These are phyloP conservation scores for Epinotia nisella DNA, from an alignment of 2,888 invertebrate genomes.

Conservation along the genomic window DNA sequence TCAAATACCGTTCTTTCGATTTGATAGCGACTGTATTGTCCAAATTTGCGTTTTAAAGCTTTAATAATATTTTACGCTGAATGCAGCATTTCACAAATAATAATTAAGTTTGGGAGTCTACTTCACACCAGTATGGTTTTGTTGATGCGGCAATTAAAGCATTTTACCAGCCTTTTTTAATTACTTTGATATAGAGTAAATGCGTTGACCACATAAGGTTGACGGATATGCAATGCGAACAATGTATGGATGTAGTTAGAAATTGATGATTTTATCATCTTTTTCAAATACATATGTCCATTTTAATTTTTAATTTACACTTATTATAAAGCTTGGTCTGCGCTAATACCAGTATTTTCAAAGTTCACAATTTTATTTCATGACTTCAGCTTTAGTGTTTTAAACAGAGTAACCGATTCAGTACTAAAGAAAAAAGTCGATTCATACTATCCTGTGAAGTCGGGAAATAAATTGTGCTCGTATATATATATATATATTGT, in stretches of 20 bases:
- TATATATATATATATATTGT: constrained; percentile 39
- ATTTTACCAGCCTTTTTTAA: constrained; percentile 19
- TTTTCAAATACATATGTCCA: constrained; percentile 7
- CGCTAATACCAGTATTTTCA: constrained; percentile 39
- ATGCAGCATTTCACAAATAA: not conserved
- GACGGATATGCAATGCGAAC: constrained; percentile 26
- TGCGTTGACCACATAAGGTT: constrained; percentile 18
- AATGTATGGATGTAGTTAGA: constrained; percentile 38
- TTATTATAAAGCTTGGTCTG: constrained; percentile 40
- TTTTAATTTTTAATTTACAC: constrained; percentile 28
- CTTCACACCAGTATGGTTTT: constrained; percentile 10
- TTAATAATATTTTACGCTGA: not conserved
- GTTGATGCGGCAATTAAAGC: constrained; percentile 34
- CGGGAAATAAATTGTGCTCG: constrained; percentile 35
- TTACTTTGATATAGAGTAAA: not conserved
- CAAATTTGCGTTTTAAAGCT: not conserved
- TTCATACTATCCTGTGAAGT: not conserved
- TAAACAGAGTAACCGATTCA: not conserved
- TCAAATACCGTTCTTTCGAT: not conserved
- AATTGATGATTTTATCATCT: constrained; percentile 7
- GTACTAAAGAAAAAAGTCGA: not conserved
- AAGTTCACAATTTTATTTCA: constrained; percentile 29
- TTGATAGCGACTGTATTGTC: not conserved
- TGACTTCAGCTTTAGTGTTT: not conserved
- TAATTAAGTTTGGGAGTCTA: not conserved